phyloP scores from a whole-genome alignment of 2,888 invertebrate species.

The Esperia sulphurella region DNA sequence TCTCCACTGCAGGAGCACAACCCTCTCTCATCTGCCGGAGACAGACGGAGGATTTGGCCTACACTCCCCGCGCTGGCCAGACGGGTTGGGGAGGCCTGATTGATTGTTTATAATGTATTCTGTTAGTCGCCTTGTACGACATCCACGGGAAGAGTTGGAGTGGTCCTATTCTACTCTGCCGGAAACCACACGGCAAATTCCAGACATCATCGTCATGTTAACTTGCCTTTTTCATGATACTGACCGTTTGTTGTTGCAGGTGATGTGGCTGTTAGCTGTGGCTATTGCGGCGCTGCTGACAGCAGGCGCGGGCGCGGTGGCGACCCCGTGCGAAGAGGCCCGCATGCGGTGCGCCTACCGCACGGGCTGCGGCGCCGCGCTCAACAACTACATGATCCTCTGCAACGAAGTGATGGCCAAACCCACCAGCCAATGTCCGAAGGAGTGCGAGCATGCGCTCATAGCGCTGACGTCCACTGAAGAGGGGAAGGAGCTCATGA shows the following conservation, averaged over 20 bases:
- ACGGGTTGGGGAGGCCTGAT: too few relatives aligned
- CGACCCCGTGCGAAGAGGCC: slow-evolving; percentile 81
- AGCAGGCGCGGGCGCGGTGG: slow-evolving; percentile 45
- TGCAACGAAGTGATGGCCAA: slow-evolving; percentile 85
- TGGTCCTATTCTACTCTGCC: too few relatives aligned
- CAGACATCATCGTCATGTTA: too few relatives aligned
- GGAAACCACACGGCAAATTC: too few relatives aligned
- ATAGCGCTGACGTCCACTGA: slow-evolving; percentile 89
- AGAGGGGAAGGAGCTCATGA: slow-evolving; percentile 88
- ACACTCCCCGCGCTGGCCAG: too few relatives aligned
- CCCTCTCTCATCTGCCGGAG: too few relatives aligned
- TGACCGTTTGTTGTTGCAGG: slow-evolving; percentile 31
- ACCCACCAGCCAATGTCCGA: slow-evolving; percentile 80
- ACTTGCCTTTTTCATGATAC: background rate
- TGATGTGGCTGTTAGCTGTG: slow-evolving; percentile 63
- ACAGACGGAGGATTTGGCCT: too few relatives aligned
- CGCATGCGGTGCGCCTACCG: slow-evolving; percentile 86
- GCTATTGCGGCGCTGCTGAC: slow-evolving; percentile 32
- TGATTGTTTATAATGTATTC: too few relatives aligned
- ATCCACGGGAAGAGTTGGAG: too few relatives aligned
- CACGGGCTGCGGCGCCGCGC: slow-evolving; percentile 86
- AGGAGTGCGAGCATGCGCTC: slow-evolving; percentile 86
- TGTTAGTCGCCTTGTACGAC: too few relatives aligned
- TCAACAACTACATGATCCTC: slow-evolving; percentile 86
- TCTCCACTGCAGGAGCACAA: too few relatives aligned